phyloP scores from a whole-genome alignment of 1,140 invertebrate genomes.

The Caenorhabditis remanei region DNA sequence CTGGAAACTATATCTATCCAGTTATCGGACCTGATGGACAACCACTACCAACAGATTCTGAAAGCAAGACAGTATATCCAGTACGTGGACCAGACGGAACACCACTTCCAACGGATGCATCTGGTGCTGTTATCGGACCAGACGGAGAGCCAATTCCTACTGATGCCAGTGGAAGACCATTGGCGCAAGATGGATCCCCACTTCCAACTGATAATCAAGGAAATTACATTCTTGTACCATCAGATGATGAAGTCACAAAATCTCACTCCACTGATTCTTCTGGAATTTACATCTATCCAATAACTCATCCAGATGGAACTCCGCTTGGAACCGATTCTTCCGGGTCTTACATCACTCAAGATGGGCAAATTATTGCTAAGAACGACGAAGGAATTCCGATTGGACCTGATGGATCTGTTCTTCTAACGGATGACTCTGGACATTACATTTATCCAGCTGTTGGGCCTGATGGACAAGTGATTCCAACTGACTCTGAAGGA shows the following conservation, averaged over 20 bases:
- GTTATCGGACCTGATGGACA: constrained; percentile 61
- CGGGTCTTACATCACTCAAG: constrained; percentile 3
- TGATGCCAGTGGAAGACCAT: constrained; percentile 12
- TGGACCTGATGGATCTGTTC: constrained; percentile 55
- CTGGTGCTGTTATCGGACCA: constrained; percentile 9
- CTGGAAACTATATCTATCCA: constrained; percentile 65
- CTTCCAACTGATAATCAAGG: constrained; percentile 50
- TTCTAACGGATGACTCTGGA: constrained; percentile 66
- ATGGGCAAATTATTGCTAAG: not conserved
- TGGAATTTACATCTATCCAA: constrained; percentile 63
- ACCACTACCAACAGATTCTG: constrained; percentile 60
- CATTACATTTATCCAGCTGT: constrained; percentile 6
- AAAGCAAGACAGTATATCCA: constrained; percentile 50
- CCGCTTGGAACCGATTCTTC: constrained; percentile 60
- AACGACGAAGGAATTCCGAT: constrained; percentile 51
- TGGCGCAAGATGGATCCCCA: constrained; percentile 49
- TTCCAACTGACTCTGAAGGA: constrained; percentile 21
- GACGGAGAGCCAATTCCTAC: constrained; percentile 56
- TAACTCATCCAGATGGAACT: constrained; percentile 60
- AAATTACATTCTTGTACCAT: not conserved
- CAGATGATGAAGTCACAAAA: not conserved
- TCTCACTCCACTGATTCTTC: constrained; percentile 63
- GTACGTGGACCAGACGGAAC: constrained; percentile 38
- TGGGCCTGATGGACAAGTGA: constrained; percentile 9
- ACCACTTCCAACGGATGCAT: constrained; percentile 9